phyloP scores from a whole-genome alignment of 2,797 vertebrate species.

The Rhinoraja longicauda region DNA sequence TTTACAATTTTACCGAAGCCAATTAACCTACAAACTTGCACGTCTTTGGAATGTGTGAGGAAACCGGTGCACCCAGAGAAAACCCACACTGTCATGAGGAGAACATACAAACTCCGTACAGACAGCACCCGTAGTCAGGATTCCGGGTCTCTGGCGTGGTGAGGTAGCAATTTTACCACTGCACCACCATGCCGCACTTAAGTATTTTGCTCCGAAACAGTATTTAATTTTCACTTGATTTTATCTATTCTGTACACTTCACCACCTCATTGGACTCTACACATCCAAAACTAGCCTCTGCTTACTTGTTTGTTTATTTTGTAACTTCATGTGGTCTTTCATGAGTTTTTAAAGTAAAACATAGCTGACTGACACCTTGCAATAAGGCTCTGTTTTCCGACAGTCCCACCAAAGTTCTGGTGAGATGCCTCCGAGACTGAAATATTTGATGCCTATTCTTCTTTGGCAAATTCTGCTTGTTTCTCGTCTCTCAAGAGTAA shows the following conservation, averaged over 20 bases:
- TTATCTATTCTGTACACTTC: background rate
- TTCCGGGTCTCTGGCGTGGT: too few relatives aligned
- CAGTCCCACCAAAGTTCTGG: too few relatives aligned
- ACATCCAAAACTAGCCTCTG: background rate
- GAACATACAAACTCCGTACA: too few relatives aligned
- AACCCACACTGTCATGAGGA: too few relatives aligned
- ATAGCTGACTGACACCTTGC: background rate
- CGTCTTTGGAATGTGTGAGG: too few relatives aligned
- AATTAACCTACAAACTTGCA: too few relatives aligned
- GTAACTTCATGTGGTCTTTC: background rate
- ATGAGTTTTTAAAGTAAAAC: background rate
- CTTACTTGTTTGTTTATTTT: background rate
- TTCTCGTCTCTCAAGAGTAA: background rate
- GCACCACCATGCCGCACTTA: background rate
- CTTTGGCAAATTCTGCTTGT: background rate
- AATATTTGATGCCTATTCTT: background rate
- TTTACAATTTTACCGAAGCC: too few relatives aligned
- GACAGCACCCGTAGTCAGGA: too few relatives aligned
- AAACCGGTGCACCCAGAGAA: too few relatives aligned
- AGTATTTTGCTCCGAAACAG: too few relatives aligned
- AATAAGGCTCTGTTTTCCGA: background rate
- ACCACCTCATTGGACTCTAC: background rate
- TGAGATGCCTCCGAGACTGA: background rate
- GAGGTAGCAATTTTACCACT: too few relatives aligned
- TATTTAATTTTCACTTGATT: background rate